These are phyloP conservation scores for Ennomos quercinarius DNA, from an alignment of 2,888 invertebrate species.

Conservation along the genomic window DNA sequence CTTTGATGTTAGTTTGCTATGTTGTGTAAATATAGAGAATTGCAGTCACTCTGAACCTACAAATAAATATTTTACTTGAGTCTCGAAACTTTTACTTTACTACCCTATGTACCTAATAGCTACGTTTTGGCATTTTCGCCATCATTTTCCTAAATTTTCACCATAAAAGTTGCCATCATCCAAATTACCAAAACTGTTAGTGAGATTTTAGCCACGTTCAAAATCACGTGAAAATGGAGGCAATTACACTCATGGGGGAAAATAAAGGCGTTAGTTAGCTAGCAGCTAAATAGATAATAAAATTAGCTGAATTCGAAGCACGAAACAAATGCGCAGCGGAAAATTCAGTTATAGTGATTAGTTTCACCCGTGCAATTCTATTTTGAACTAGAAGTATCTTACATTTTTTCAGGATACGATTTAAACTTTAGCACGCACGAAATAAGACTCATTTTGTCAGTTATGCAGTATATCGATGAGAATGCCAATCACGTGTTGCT, in stretches of 20 bases:
- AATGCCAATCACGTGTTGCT: constrained; percentile 65
- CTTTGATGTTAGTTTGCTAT: too few species aligned
- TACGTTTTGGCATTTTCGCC: too few species aligned
- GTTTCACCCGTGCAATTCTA: constrained; percentile 71
- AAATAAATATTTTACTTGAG: too few species aligned
- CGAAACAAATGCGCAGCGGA: constrained; percentile 67
- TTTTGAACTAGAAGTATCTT: constrained; percentile 63
- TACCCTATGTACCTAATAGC: too few species aligned
- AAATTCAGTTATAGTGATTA: constrained; percentile 80
- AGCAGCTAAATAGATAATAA: constrained; percentile 64
- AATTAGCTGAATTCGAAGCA: constrained; percentile 75
- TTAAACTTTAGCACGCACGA: constrained; percentile 42
- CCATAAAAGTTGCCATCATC: background rate
- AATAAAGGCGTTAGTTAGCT: constrained; percentile 66
- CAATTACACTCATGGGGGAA: constrained; percentile 59
- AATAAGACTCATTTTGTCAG: constrained; percentile 34
- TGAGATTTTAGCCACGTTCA: constrained; percentile 31
- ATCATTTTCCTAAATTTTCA: background rate
- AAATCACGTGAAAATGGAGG: constrained; percentile 46
- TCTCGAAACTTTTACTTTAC: too few species aligned
- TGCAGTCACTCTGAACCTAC: too few species aligned
- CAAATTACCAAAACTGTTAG: background rate
- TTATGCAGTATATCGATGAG: constrained; percentile 37
- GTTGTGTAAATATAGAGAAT: too few species aligned
- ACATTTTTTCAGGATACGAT: constrained; percentile 39